A percentile compares a stretch with the other conserved stretches of the same genome.
Evolutionary conservation across 1,140 invertebrate species (phyloP).

Genomic region (Prorops nasuta): DNA sequence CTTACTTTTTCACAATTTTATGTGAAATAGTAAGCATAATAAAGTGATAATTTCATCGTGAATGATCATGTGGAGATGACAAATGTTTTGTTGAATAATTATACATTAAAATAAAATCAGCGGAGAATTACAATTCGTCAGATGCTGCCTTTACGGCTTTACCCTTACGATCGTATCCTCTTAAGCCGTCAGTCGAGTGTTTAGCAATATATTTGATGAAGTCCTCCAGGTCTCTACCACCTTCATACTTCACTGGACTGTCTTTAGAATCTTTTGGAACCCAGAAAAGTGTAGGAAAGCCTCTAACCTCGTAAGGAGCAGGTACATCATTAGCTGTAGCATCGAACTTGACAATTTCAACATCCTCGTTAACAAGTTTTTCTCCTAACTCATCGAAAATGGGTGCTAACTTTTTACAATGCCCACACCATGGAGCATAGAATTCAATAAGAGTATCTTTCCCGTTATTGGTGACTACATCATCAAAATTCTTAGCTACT

Average conservation of each 20-base stretch:
- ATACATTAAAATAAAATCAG: neutral
- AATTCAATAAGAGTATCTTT: constrained; percentile 97
- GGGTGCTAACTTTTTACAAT: constrained; percentile 95
- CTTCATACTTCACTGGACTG: constrained; percentile 89
- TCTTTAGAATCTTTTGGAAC: constrained; percentile 80
- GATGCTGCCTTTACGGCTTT: constrained; percentile 70
- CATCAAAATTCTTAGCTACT: constrained; percentile 96
- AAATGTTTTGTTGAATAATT: too few species aligned
- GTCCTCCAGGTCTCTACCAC: constrained; percentile 91
- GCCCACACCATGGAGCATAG: constrained; percentile 99
- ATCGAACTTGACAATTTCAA: constrained; percentile 96
- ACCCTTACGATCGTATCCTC: constrained; percentile 85
- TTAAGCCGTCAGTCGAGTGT: constrained; percentile 85
- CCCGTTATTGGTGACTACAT: constrained; percentile 86
- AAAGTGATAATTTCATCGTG: too few species aligned
- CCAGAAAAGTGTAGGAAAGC: constrained; percentile 98
- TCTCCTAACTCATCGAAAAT: constrained; percentile 92
- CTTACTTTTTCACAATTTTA: too few species aligned
- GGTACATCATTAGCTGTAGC: constrained; percentile 98
- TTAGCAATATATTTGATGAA: constrained; percentile 96
- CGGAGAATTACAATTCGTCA: constrained; percentile 64
- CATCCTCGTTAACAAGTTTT: constrained; percentile 84
- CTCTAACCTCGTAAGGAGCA: constrained; percentile 85
- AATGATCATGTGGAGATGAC: too few species aligned
- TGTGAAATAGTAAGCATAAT: too few species aligned